Conservation (phyloP, 2,113 vertebrate genomes). For the Leiothrix lutea region DNA sequence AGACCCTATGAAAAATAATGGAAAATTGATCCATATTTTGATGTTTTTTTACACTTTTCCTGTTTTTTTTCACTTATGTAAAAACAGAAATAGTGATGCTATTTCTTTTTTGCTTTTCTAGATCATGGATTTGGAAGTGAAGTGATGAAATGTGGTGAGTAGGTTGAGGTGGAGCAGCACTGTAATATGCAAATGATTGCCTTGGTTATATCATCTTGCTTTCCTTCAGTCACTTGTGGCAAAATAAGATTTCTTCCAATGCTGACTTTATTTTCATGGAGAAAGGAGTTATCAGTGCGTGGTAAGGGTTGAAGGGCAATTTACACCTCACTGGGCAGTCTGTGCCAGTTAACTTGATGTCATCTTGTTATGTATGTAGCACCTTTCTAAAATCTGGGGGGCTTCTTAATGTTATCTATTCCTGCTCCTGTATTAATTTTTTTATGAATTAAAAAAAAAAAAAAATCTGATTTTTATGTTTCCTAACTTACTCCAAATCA, state of each 20-base stretch:
- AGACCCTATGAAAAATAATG: background rate
- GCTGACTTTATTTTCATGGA: background rate
- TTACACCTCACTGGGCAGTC: background rate
- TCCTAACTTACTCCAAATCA: background rate
- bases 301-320: background rate
- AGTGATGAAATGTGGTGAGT: constrained; percentile 34
- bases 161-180: constrained; percentile 24
- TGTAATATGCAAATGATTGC: background rate
- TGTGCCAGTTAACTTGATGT: background rate
- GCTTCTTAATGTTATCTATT: background rate
- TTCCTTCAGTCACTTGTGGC: background rate
- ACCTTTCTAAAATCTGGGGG: background rate
- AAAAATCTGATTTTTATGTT: background rate
- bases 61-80: background rate
- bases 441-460: too few species aligned
- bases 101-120: background rate
- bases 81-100: background rate
- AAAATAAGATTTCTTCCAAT: background rate
- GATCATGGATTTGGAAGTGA: background rate
- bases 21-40: background rate
- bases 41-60: background rate
- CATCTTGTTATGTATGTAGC: background rate
- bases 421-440: background rate
- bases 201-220: background rate
- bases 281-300: rapidly evolving